phyloP scores from a whole-genome alignment of 2,888 invertebrate species.

The Adelphocoris suturalis region DNA sequence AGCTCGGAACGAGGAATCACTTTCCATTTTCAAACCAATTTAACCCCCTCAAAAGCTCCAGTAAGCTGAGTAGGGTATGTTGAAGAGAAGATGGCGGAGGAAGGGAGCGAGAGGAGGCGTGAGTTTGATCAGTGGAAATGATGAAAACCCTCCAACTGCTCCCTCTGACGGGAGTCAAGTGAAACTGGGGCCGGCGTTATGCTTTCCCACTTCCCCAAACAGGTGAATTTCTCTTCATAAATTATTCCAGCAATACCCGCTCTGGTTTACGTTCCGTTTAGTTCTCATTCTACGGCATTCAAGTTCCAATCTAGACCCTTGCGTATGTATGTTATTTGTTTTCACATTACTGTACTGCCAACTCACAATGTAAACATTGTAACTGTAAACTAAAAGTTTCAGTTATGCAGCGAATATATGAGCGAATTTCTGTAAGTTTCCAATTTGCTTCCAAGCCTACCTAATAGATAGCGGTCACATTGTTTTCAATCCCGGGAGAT shows the following conservation, averaged over 20 bases:
- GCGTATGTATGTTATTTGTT: too few relatives aligned
- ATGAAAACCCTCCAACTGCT: neutral
- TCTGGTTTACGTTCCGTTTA: too few relatives aligned
- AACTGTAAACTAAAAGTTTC: too few relatives aligned
- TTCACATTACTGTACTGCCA: too few relatives aligned
- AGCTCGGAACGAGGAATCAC: neutral
- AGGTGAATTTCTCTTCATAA: slow-evolving; percentile 7
- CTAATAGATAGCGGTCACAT: too few relatives aligned
- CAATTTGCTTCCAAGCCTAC: too few relatives aligned
- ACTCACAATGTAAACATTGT: too few relatives aligned
- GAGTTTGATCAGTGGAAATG: slow-evolving; percentile 24
- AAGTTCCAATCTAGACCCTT: too few relatives aligned
- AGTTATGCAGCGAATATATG: too few relatives aligned
- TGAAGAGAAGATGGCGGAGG: neutral
- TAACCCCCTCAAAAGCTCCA: neutral
- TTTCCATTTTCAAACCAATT: slow-evolving; percentile 15
- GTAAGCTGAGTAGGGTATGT: slow-evolving; percentile 10
- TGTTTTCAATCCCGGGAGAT: too few relatives aligned
- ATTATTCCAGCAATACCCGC: neutral
- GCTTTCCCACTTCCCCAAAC: neutral
- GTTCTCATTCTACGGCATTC: too few relatives aligned
- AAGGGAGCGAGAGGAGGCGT: neutral
- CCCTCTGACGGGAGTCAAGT: neutral
- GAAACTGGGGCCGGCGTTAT: neutral
- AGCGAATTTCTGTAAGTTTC: too few relatives aligned